These are phyloP conservation scores for Crotalus viridis DNA, from an alignment of 2,113 vertebrate species.

Conservation along the genomic window DNA sequence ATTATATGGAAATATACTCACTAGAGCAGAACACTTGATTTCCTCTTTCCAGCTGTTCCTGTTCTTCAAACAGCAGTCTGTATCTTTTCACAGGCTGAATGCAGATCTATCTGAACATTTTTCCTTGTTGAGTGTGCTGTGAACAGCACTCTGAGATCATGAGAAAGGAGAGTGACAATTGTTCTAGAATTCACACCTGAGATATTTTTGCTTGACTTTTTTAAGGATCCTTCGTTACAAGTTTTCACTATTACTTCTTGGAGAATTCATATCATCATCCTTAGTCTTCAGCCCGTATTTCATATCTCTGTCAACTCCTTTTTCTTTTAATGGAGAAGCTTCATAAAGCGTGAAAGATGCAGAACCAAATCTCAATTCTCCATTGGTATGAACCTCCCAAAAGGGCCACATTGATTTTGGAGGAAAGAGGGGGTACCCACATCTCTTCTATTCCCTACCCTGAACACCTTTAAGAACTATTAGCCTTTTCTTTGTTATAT, in stretches of 20 bases:
- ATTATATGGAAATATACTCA: conserved; percentile 13
- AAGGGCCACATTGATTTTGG: background rate
- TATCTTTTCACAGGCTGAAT: conserved; percentile 3
- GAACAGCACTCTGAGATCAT: conserved; percentile 22
- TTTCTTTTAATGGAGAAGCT: background rate
- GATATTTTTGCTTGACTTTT: background rate
- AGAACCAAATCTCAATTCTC: background rate
- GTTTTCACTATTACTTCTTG: background rate
- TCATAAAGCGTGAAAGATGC: background rate
- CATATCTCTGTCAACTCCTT: background rate
- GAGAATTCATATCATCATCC: background rate
- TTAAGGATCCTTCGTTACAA: background rate
- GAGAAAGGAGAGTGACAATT: background rate
- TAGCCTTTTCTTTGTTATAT: background rate
- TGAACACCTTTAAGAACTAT: background rate
- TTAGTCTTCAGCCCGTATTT: background rate
- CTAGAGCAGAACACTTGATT: conserved; percentile 23
- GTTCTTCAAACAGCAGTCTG: conserved; percentile 14
- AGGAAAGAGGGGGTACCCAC: background rate
- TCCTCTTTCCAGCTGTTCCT: conserved; percentile 22
- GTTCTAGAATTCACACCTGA: conserved; percentile 27
- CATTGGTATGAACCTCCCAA: background rate
- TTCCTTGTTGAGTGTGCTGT: conserved; percentile 37
- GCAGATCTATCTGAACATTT: conserved; percentile 9
- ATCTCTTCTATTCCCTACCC: background rate